Conservation (phyloP, 2,888 invertebrate genomes). For the Epinotia demarniana region DNA sequence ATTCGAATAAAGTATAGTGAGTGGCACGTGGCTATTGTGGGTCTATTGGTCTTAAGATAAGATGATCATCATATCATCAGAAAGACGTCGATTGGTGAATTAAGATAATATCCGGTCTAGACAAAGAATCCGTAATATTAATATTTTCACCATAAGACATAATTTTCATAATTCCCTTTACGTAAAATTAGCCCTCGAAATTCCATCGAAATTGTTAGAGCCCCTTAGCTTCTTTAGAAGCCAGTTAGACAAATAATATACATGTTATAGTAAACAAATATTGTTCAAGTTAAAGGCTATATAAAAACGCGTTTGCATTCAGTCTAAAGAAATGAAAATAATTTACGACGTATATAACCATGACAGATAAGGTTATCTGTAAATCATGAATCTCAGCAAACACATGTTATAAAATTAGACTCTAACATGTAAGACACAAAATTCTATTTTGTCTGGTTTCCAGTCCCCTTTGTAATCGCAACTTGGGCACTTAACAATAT, state of each 20-base stretch:
- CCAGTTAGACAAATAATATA: too few species aligned
- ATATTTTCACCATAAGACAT: too few species aligned
- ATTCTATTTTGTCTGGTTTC: not conserved
- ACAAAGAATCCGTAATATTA: too few species aligned
- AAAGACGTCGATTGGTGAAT: too few species aligned
- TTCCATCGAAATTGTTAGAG: not conserved
- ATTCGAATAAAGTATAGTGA: too few species aligned
- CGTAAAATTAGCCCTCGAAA: not conserved
- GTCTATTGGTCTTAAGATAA: too few species aligned
- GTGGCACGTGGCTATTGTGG: too few species aligned
- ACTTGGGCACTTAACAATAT: conserved; percentile 12
- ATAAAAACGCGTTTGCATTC: too few species aligned
- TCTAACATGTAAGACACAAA: conserved; percentile 1
- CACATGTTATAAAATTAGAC: conserved; percentile 1
- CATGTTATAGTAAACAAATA: not conserved
- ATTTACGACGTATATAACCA: conserved; percentile 6
- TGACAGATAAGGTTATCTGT: conserved; percentile 36
- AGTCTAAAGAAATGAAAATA: not conserved
- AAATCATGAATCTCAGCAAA: conserved; percentile 22
- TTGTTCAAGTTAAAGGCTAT: not conserved
- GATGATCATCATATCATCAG: too few species aligned
- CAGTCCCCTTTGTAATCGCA: conserved; percentile 2
- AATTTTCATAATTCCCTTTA: too few species aligned
- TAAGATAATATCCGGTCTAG: too few species aligned
- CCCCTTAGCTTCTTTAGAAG: too few species aligned